phyloP scores from a whole-genome alignment of 2,113 vertebrate genomes.

The Phrynosoma platyrhinos region DNA sequence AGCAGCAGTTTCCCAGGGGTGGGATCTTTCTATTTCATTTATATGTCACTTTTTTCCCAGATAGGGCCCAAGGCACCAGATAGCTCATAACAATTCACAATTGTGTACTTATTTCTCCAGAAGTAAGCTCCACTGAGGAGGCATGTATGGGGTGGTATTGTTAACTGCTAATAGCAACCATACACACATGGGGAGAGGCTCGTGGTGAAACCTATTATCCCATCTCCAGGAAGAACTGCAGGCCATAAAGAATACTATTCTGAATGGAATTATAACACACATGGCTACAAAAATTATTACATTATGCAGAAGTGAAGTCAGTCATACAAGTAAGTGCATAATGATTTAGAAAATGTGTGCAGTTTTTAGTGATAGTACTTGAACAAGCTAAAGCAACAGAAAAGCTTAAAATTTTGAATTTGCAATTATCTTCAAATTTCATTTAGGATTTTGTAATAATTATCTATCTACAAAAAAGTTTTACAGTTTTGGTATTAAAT shows the following conservation, averaged over 20 bases:
- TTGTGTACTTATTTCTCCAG: neutral
- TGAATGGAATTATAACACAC: no score
- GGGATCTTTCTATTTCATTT: no score
- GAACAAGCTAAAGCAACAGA: neutral
- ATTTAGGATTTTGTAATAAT: neutral
- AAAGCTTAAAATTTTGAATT: neutral
- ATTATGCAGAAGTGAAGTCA: slow-evolving; percentile 15
- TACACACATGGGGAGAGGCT: neutral
- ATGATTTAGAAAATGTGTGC: neutral
- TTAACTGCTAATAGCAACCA: slow-evolving; percentile 6
- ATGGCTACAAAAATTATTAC: no score
- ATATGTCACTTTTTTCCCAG: no score
- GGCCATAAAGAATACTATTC: no score
- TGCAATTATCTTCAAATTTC: neutral
- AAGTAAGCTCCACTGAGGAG: neutral
- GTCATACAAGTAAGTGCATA: neutral
- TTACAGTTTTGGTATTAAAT: neutral
- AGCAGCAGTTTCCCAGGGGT: neutral
- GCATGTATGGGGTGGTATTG: no score
- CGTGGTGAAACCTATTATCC: no score
- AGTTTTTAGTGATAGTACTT: slow-evolving; percentile 7
- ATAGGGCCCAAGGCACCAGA: no score
- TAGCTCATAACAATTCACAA: neutral
- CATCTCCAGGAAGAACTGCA: no score
- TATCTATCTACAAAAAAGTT: neutral